Percentiles rank a stretch among this genome's conserved stretches.
Evolutionary conservation across 2,888 invertebrate species (phyloP).

Genomic region (Brassicogethes aeneus): DNA sequence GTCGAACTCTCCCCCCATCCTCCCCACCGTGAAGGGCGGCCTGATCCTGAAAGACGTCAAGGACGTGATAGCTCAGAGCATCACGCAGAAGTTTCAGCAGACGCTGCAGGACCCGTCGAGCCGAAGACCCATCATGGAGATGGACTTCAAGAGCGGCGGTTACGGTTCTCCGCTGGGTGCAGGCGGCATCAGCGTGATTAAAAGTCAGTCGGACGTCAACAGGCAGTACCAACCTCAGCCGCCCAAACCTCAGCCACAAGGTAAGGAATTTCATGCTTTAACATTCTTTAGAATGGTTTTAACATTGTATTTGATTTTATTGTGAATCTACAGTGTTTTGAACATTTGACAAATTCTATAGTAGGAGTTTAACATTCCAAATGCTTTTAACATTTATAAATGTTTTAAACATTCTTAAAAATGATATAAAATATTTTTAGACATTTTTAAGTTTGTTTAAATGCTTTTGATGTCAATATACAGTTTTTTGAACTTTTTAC

Average conservation of each 20-base stretch:
- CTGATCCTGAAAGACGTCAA: constrained; percentile 78
- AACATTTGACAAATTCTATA: no score
- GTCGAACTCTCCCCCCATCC: constrained; percentile 48
- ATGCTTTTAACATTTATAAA: no score
- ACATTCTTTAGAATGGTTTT: no score
- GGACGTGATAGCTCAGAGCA: constrained; percentile 87
- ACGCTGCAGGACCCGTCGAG: constrained; percentile 37
- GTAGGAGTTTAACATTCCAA: no score
- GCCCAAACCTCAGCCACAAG: constrained; percentile 23
- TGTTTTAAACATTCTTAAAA: no score
- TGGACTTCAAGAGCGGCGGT: constrained; percentile 47
- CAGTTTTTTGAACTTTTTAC: no score
- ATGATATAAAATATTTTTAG: no score
- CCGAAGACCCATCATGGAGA: constrained; percentile 40
- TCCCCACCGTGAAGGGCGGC: constrained; percentile 31
- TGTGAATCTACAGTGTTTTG: no score
- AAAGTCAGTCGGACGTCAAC: constrained; percentile 35
- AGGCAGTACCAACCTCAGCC: constrained; percentile 27
- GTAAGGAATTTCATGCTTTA: no score
- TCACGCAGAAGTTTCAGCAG: constrained; percentile 74
- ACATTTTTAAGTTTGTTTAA: no score
- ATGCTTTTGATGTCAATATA: no score
- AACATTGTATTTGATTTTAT: no score
- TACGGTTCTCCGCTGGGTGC: constrained; percentile 52
- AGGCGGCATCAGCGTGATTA: constrained; percentile 51